Evolutionary conservation across 2,797 vertebrate species (phyloP), one percentile per base, ranked within the genome.

Genomic region (Austrolebias charrua): DNA sequence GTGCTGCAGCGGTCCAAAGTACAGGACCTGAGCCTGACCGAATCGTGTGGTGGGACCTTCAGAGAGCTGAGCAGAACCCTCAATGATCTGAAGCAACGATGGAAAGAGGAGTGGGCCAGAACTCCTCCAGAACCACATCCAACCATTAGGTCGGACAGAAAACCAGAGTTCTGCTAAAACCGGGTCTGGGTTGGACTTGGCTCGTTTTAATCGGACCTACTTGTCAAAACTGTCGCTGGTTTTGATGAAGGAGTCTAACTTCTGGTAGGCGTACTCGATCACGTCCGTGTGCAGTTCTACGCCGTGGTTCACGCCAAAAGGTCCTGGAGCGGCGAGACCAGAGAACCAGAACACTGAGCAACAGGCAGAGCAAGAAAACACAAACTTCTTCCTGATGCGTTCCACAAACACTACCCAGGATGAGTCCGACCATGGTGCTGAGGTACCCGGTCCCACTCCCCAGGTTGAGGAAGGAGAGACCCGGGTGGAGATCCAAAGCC

Each of bases 361-460:
- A 18, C 52, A 2, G 5, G 35, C n/a, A 7, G 16, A 46, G 2
- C n/a, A 16, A 18, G 2, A 4, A 29, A 53, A 35, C 31, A 24
- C n/a, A 31, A 24, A 5, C 47, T 20, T 1, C 20, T 13, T 4
- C n/a, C 1, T 14, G 4, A 45, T 45, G 19, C 7, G 14, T 18
- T 18, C n/a, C 2, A 33, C 10, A 19, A 9, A 16, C 8, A 35
- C 33, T 8, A 98, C 97, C 97, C 71, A 98, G 75, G 70, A 98
- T 96, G 79, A 99, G 96, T 58, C 97, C 97, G 57, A 97, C 97
- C 97, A 99, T 98, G 64, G 96, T 98, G 89, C 96, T 98, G 65
- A 99, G 93, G 82, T 98, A 99, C 35, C 97, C 97, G 0, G 97
- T 99, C 63, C 97, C 97, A 35, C 97, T 98, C 88, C 97, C 97